Base-by-base conservation (phyloP, 1,140 invertebrate species). In the Ceratina japonica region DNA sequence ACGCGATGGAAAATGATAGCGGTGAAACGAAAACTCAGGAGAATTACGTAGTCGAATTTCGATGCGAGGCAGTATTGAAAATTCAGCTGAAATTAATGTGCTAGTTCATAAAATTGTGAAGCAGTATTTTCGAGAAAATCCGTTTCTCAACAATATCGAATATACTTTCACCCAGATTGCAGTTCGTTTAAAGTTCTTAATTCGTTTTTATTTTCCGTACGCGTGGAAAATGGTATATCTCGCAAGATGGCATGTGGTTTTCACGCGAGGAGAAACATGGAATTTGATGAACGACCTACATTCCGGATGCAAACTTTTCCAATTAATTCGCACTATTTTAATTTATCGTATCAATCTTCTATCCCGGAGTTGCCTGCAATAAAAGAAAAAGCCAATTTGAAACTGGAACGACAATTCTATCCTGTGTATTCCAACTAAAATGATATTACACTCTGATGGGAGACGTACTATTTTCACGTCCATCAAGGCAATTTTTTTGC, bases 241-340 rank as follows among this genome's bases (percentile, higher is more conserved):
- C 37, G 37, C 37, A 44, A 54, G 22, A 10, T 15, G n/a, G 75
- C 71, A 54, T 16, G 20, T 22, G 7, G 22, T 15, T 56, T 56
- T 44, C 37, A 44, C 37, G n/a, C 54, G 54, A 56, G 16, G 54
- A 56, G 13, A 18, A n/a, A 56, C 54, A 16, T n/a, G 54, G 54
- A 56, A 51, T 56, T 62, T 72, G 69, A 78, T 16, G 49, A 71
- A 77, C 49, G 75, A 62, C 58, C 75, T 31, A 62, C n/a, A 62
- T 62, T 18, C 56, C 56, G 58, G 27, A 51, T 27, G 51, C 51
- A 63, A 78, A 78, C 69, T 78, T 78, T 78, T 72, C 20, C 69
- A 72, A 72, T 78, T 72, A 78, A 72, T 72, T 64, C 75, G 69
- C 31, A 31, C 58, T 72, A 72, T 78, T 78, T 72, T 72, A 78